These are phyloP conservation scores for Julus scandinavius DNA, from an alignment of 2,888 invertebrate species.

Conservation along the genomic window DNA sequence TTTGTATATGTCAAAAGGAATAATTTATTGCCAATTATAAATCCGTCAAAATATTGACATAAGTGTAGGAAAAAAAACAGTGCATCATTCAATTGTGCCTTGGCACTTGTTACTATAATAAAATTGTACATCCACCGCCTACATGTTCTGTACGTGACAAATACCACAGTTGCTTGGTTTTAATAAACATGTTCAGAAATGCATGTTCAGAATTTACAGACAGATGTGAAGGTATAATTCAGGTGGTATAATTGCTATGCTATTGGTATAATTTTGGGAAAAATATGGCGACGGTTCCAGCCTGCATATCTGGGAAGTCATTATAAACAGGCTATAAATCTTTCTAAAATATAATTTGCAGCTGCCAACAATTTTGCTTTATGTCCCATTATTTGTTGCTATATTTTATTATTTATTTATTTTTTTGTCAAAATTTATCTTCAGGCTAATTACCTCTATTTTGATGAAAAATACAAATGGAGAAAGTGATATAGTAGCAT, in stretches of 20 bases:
- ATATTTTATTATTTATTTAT: background rate
- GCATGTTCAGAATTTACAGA: background rate
- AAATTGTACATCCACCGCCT: background rate
- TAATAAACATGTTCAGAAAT: background rate
- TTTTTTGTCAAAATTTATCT: background rate
- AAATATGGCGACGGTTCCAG: background rate
- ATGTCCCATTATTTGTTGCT: background rate
- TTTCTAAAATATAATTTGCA: background rate
- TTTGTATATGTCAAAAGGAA: background rate
- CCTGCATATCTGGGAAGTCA: background rate
- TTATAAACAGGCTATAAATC: background rate
- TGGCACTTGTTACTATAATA: background rate
- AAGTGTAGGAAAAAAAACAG: background rate
- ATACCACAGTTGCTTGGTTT: background rate
- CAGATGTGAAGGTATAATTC: background rate
- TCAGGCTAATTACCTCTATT: background rate
- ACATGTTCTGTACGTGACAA: background rate
- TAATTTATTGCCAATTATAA: background rate
- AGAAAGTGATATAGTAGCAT: too few relatives aligned
- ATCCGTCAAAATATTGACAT: background rate
- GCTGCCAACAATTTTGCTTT: conserved; percentile 2
- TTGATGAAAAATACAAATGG: too few relatives aligned
- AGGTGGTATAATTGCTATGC: background rate
- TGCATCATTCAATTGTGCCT: background rate
- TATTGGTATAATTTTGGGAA: background rate